Evolutionary conservation across 2,888 invertebrate genomes (phyloP).

Genomic region (Pediacus dermestoides): DNA sequence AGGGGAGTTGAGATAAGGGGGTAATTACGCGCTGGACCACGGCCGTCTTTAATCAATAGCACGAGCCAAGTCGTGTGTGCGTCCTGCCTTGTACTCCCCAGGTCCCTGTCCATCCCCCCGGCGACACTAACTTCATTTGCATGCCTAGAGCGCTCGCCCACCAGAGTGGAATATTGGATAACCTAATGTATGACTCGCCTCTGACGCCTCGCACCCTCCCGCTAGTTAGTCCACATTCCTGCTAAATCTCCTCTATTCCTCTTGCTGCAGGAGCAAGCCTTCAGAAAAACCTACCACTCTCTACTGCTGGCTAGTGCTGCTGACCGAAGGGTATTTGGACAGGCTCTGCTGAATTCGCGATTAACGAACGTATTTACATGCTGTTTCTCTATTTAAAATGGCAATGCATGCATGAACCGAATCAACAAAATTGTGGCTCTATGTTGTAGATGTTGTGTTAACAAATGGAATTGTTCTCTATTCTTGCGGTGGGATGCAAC

Average conservation of each 20-base stretch:
- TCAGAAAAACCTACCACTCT: constrained; percentile 24
- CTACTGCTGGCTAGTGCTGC: constrained; percentile 20
- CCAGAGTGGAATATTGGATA: constrained; percentile 51
- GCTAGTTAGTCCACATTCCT: constrained; percentile 35
- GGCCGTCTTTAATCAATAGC: constrained; percentile 52
- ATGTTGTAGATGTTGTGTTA: no score
- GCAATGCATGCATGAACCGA: no score
- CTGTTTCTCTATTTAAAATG: neutral
- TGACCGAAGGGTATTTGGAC: constrained; percentile 42
- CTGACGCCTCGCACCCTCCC: constrained; percentile 28
- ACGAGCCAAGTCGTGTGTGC: constrained; percentile 44
- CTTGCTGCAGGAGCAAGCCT: constrained; percentile 17
- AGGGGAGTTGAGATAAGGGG: constrained; percentile 45
- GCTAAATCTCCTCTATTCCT: constrained; percentile 29
- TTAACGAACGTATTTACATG: constrained; percentile 24
- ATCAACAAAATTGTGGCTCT: no score
- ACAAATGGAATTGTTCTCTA: no score
- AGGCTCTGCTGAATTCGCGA: constrained; percentile 42
- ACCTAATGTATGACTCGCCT: constrained; percentile 48
- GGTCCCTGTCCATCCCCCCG: constrained; percentile 34
- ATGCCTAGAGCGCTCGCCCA: constrained; percentile 50
- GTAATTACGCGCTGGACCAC: constrained; percentile 51
- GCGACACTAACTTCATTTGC: constrained; percentile 52
- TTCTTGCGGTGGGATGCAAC: no score
- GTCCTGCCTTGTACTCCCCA: constrained; percentile 23